A percentile compares a stretch with the other conserved stretches of the same genome.
phyloP scores from a whole-genome alignment of 2,797 vertebrate genomes.

The Girardinus metallicus region DNA sequence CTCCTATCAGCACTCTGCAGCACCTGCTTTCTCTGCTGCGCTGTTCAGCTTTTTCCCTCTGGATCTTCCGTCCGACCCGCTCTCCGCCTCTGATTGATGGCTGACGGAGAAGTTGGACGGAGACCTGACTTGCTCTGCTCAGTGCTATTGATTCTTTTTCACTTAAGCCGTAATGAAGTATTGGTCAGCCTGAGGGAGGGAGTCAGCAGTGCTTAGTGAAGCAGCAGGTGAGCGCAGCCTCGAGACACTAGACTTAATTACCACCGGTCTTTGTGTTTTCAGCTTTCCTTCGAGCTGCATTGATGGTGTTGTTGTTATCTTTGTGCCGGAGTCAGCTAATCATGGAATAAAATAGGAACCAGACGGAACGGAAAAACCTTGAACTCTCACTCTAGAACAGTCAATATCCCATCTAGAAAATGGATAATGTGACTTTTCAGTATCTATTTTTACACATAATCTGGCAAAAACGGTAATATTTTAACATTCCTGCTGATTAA shows the following conservation, averaged over 20 bases:
- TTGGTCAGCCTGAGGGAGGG: conserved; percentile 52
- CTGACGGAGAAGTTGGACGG: conserved; percentile 41
- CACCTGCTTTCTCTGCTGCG: conserved; percentile 10
- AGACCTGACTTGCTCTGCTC: conserved; percentile 38
- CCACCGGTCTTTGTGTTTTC: conserved; percentile 28
- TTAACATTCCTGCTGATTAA: neutral
- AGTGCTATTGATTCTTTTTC: conserved; percentile 66
- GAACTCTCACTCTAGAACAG: neutral
- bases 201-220: conserved; percentile 63
- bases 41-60: conserved; percentile 30
- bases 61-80: conserved; percentile 5
- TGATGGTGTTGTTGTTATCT: neutral
- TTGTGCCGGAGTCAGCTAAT: neutral
- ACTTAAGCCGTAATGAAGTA: conserved; percentile 74
- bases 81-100: conserved; percentile 54
- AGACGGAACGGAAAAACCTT: neutral
- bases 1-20: conserved; percentile 43
- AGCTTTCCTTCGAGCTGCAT: conserved; percentile 13
- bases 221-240: conserved; percentile 54
- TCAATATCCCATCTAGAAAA: neutral
- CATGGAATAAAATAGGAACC: neutral
- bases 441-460: neutral
- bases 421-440: neutral
- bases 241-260: conserved; percentile 61
- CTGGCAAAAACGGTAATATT: neutral